phyloP scores from a whole-genome alignment of 2,888 invertebrate genomes.

The Galeruca laticollis region DNA sequence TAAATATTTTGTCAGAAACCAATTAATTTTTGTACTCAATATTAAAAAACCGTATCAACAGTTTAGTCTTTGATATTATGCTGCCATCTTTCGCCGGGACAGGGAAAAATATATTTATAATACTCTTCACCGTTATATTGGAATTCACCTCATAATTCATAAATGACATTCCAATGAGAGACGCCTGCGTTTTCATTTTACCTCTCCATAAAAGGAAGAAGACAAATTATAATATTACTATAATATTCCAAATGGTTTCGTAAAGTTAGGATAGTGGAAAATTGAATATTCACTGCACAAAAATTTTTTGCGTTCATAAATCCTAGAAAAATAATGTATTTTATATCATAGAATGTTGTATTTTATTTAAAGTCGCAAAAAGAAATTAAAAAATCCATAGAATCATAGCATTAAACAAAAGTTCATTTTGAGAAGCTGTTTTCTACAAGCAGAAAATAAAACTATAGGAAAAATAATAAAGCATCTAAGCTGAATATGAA shows the following conservation, averaged over 20 bases:
- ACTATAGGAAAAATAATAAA: too few species aligned
- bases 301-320: background rate
- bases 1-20: background rate
- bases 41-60: background rate
- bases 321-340: too few species aligned
- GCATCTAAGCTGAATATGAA: too few species aligned
- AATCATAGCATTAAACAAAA: too few species aligned
- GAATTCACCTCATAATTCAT: conserved; percentile 32
- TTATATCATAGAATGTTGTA: too few species aligned
- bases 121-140: conserved; percentile 26
- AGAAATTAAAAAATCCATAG: too few species aligned
- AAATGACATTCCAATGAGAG: conserved; percentile 27
- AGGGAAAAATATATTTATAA: conserved; percentile 28
- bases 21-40: background rate
- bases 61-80: background rate
- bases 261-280: background rate
- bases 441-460: too few species aligned
- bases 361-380: too few species aligned
- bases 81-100: conserved; percentile 7
- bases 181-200: conserved; percentile 25
- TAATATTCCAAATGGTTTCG: conserved; percentile 15
- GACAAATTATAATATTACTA: conserved; percentile 26
- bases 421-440: too few species aligned
- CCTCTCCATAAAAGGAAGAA: conserved; percentile 16
- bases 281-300: conserved; percentile 6